A percentile compares a stretch with the other conserved stretches of the same genome.
These are phyloP conservation scores for Bellardia bayeri DNA, from an alignment of 2,888 invertebrate species.

Conservation along the genomic window DNA sequence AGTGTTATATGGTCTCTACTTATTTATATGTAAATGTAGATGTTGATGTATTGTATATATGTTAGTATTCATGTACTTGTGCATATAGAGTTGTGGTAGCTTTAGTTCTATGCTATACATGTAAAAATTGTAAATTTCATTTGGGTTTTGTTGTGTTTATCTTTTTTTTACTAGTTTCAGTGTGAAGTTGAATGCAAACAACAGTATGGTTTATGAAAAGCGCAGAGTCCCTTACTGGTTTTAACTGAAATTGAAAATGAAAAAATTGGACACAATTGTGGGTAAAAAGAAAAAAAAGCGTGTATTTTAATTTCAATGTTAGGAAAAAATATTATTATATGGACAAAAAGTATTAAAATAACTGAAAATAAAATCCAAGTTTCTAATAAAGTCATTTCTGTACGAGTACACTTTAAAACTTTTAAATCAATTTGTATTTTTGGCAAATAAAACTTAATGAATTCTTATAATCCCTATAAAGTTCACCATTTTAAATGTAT, in stretches of 20 bases:
- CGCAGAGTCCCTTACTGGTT: slow-evolving; percentile 33
- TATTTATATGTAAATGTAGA: background rate
- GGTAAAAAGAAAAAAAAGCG: background rate
- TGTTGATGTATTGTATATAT: background rate
- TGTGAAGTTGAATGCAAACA: slow-evolving; percentile 44
- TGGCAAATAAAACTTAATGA: too few species aligned
- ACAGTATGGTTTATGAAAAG: slow-evolving; percentile 21
- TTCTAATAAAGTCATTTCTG: background rate
- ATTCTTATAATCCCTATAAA: too few species aligned
- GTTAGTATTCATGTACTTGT: background rate
- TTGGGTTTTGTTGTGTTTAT: background rate
- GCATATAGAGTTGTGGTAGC: background rate
- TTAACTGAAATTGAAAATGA: background rate
- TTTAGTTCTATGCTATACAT: background rate
- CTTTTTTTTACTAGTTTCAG: slow-evolving; percentile 7
- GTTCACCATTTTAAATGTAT: too few species aligned
- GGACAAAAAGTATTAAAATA: background rate
- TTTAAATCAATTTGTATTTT: too few species aligned
- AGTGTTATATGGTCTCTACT: slow-evolving; percentile 32
- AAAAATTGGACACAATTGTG: background rate
- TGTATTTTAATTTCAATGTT: background rate
- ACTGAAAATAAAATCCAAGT: background rate
- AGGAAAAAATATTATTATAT: background rate
- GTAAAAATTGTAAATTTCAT: slow-evolving; percentile 37
- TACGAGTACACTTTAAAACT: background rate